Conservation (phyloP, 1,140 invertebrate species). For the Drosophila carrolli region DNA sequence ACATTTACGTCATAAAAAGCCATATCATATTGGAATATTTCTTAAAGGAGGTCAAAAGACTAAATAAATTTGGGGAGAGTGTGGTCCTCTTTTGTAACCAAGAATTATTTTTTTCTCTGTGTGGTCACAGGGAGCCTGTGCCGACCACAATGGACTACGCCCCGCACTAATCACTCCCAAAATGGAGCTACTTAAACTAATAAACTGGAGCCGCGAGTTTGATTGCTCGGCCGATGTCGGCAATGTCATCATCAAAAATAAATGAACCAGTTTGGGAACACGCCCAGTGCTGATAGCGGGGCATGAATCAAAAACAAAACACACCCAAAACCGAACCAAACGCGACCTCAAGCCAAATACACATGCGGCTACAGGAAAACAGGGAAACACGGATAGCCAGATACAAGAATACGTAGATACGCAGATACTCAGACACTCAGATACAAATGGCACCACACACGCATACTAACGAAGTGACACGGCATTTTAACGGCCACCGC, state of each 20-base stretch:
- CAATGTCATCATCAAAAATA: conserved; percentile 77
- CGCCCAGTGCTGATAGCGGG: conserved; percentile 73
- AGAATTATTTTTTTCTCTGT: background rate
- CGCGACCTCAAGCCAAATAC: conserved; percentile 47
- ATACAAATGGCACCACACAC: conserved; percentile 74
- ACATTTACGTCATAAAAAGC: too few species aligned
- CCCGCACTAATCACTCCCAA: conserved; percentile 70
- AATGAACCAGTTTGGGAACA: conserved; percentile 51
- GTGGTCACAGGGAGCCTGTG: background rate
- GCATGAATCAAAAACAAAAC: conserved; percentile 78
- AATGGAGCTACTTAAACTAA: conserved; percentile 78
- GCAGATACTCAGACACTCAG: conserved; percentile 27
- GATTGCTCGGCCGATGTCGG: conserved; percentile 30
- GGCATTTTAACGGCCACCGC: conserved; percentile 76
- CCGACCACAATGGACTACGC: background rate
- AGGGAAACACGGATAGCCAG: conserved; percentile 13
- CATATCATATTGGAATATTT: too few species aligned
- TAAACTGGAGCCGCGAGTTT: conserved; percentile 57
- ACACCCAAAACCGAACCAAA: conserved; percentile 56
- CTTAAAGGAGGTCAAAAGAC: too few species aligned
- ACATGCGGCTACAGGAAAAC: conserved; percentile 16
- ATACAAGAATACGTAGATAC: conserved; percentile 9
- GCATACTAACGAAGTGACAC: conserved; percentile 81
- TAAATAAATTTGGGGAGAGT: too few species aligned
- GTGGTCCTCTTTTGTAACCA: too few species aligned